Percentiles rank a stretch among this genome's conserved stretches.
phyloP scores from a whole-genome alignment of 1,140 invertebrate genomes.

The Bombus polaris region DNA sequence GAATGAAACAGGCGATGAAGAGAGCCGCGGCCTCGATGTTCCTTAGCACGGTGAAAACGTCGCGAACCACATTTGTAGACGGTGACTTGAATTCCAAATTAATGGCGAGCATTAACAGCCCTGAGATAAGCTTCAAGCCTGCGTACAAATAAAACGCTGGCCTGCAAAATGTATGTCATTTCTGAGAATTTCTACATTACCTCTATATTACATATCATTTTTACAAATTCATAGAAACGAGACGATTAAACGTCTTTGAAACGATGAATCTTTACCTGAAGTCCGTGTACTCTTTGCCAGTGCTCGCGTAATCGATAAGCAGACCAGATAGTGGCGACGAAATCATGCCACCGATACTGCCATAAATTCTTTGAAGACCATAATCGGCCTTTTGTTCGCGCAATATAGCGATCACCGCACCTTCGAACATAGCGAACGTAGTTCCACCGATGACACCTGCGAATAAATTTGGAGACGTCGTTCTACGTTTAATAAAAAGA shows the following conservation, averaged over 20 bases:
- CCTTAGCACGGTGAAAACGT: constrained; percentile 87
- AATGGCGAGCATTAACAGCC: constrained; percentile 88
- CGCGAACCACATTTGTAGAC: constrained; percentile 87
- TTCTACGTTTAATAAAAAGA: too few species aligned
- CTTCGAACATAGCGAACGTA: constrained; percentile 92
- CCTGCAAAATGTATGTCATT: constrained; percentile 80
- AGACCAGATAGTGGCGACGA: constrained; percentile 90
- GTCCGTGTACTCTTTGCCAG: constrained; percentile 86
- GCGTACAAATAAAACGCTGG: constrained; percentile 92
- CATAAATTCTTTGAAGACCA: constrained; percentile 90
- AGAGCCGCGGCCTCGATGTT: constrained; percentile 90
- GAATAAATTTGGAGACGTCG: neutral
- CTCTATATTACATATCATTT: neutral
- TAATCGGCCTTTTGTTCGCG: constrained; percentile 91
- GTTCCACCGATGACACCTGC: constrained; percentile 87
- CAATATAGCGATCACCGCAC: constrained; percentile 90
- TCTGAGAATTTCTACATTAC: neutral
- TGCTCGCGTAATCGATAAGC: constrained; percentile 87
- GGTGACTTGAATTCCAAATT: constrained; percentile 91
- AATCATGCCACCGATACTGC: constrained; percentile 90
- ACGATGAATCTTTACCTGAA: constrained; percentile 84
- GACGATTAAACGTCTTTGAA: constrained; percentile 29
- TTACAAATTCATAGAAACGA: neutral
- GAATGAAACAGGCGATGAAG: constrained; percentile 88
- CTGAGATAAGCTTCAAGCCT: constrained; percentile 87